Evolutionary conservation across 2,797 vertebrate genomes (phyloP).

Genomic region (Notoglanidium macrostoma): DNA sequence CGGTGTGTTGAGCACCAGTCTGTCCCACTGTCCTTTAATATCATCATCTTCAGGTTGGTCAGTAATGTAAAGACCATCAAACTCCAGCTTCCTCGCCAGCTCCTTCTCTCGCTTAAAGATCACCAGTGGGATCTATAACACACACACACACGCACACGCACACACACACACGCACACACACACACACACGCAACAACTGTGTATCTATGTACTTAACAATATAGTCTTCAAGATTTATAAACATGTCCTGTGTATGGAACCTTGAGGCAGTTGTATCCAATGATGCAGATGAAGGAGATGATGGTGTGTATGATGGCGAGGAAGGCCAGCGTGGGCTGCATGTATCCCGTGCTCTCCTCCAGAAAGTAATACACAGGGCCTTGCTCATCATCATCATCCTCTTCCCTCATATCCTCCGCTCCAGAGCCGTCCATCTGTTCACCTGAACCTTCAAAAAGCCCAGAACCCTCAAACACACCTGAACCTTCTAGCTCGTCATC

Average conservation of each 20-base stretch:
- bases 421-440: slow-evolving; percentile 76
- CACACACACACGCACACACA: slow-evolving; percentile 14
- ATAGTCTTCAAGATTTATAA: not conserved
- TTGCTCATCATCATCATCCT: slow-evolving; percentile 80
- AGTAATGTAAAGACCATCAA: slow-evolving; percentile 91
- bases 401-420: slow-evolving; percentile 61
- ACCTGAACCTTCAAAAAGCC: slow-evolving; percentile 72
- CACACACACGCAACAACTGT: not conserved
- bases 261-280: slow-evolving; percentile 96
- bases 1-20: slow-evolving; percentile 92
- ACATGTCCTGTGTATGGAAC: slow-evolving; percentile 60
- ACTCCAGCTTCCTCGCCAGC: slow-evolving; percentile 91
- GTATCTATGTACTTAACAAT: not conserved
- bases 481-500: slow-evolving; percentile 76
- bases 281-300: slow-evolving; percentile 93
- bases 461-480: slow-evolving; percentile 73
- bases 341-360: slow-evolving; percentile 95
- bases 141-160: slow-evolving; percentile 24
- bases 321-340: slow-evolving; percentile 86
- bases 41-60: slow-evolving; percentile 94
- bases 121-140: slow-evolving; percentile 85
- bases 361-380: slow-evolving; percentile 86
- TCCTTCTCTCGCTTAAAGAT: slow-evolving; percentile 96
- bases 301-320: slow-evolving; percentile 85
- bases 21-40: slow-evolving; percentile 93